Conservation (phyloP, 2,888 invertebrate genomes). For the Plebejus argus region DNA sequence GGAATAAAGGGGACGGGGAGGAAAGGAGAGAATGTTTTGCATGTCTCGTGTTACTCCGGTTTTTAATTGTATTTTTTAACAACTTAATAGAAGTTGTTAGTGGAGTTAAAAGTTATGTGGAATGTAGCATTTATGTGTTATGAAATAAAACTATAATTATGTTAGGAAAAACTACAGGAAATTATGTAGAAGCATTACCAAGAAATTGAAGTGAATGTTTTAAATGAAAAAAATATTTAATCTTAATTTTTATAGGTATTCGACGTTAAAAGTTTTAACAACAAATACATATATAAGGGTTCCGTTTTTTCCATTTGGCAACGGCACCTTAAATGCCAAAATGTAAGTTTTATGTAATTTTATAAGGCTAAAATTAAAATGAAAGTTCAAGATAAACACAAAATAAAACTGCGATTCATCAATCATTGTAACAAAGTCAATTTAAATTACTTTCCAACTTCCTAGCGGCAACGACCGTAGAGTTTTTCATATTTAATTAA, state of each 20-base stretch:
- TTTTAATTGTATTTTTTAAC: not conserved
- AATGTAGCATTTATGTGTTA: not conserved
- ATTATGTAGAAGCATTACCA: too few species aligned
- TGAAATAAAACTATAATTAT: too few species aligned
- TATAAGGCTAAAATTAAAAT: not conserved
- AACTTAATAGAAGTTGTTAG: not conserved
- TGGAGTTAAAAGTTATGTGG: not conserved
- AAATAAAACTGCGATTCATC: not conserved
- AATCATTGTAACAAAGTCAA: conserved; percentile 11
- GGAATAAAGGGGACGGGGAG: not conserved
- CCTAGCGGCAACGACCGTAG: not conserved
- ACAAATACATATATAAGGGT: too few species aligned
- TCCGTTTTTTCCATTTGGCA: too few species aligned
- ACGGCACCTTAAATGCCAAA: too few species aligned
- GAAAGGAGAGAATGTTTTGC: not conserved
- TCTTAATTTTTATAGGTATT: too few species aligned
- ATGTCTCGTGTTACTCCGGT: not conserved
- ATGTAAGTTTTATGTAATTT: too few species aligned
- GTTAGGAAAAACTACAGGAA: too few species aligned
- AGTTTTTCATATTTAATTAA: conserved; percentile 18
- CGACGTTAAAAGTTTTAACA: too few species aligned
- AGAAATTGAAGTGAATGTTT: too few species aligned
- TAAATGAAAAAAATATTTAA: too few species aligned
- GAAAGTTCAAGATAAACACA: not conserved
- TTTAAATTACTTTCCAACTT: not conserved